These are phyloP conservation scores for Raja brachyura DNA, from an alignment of 2,113 vertebrate species.

Conservation along the genomic window DNA sequence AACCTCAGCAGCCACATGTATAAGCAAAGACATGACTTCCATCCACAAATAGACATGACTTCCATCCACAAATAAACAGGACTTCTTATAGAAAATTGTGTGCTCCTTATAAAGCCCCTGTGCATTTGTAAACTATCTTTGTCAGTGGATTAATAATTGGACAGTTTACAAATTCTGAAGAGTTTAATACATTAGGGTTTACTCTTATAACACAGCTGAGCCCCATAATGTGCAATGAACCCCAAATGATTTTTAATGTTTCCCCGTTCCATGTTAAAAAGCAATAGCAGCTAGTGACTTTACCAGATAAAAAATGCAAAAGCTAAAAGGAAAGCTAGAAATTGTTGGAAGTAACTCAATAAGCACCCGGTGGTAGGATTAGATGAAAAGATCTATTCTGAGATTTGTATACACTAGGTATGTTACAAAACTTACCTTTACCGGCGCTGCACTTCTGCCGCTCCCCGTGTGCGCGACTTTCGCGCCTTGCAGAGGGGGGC, in stretches of 20 bases:
- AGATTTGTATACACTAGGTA: too few relatives aligned
- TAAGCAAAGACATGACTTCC: background rate
- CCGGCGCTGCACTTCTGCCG: too few relatives aligned
- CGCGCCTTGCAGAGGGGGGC: too few relatives aligned
- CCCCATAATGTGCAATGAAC: background rate
- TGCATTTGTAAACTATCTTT: background rate
- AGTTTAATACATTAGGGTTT: background rate
- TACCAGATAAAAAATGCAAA: background rate
- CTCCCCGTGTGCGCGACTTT: too few relatives aligned
- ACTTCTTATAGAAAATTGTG: background rate
- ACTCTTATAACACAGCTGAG: background rate
- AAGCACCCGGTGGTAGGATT: too few relatives aligned
- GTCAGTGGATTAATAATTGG: conserved; percentile 9
- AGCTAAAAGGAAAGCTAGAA: background rate
- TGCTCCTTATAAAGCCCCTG: background rate
- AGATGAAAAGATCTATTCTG: too few relatives aligned
- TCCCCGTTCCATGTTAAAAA: background rate
- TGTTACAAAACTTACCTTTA: too few relatives aligned
- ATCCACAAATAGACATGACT: background rate
- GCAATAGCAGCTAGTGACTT: background rate
- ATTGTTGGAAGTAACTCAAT: too few relatives aligned
- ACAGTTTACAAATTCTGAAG: background rate
- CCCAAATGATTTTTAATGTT: background rate
- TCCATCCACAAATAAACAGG: background rate
- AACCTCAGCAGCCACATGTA: background rate